phyloP scores from a whole-genome alignment of 2,888 invertebrate genomes.

The Laothoe populi region DNA sequence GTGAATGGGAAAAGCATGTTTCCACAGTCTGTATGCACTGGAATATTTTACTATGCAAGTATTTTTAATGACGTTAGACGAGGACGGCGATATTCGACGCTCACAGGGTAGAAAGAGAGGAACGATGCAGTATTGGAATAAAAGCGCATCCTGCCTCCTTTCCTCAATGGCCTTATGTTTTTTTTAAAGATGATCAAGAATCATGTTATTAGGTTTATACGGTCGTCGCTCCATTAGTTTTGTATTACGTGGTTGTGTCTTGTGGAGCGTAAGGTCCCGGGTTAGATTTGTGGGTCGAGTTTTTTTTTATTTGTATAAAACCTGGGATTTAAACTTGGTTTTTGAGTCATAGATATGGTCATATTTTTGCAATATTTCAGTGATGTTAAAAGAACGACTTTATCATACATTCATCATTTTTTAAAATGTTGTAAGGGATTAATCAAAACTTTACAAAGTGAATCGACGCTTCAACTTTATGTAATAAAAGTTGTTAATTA shows the following conservation, averaged over 20 bases:
- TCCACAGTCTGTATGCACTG: conserved; percentile 21
- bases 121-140: conserved; percentile 1
- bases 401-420: no score
- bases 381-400: no score
- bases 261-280: not conserved
- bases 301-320: no score
- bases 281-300: no score
- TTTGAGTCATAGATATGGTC: no score
- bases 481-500: no score
- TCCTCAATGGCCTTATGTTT: conserved; percentile 14
- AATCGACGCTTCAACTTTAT: no score
- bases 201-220: conserved; percentile 11
- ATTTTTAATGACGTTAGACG: conserved; percentile 17
- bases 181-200: conserved; percentile 4
- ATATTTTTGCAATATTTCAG: no score
- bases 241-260: not conserved
- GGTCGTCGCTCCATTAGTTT: not conserved
- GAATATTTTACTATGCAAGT: conserved; percentile 7
- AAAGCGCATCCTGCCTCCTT: conserved; percentile 17
- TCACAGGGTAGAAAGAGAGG: not conserved
- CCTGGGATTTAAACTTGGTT: no score
- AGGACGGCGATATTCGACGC: not conserved
- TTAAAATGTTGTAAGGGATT: no score
- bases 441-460: no score
- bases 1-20: conserved; percentile 24